Evolutionary conservation across 1,140 invertebrate genomes (phyloP).

Genomic region (Drosophila mayri): DNA sequence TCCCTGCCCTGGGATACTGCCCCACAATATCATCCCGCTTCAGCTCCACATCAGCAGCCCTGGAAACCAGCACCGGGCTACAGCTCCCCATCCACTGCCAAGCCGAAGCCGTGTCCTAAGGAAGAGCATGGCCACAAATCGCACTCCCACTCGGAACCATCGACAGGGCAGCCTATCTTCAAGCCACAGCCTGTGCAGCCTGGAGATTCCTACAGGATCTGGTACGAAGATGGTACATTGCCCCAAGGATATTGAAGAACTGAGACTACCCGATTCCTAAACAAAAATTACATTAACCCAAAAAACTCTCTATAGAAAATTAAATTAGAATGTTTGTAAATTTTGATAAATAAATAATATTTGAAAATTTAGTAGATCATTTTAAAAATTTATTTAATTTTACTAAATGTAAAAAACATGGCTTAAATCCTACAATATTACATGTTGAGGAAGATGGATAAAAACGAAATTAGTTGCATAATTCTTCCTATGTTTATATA

Average conservation of each 20-base stretch:
- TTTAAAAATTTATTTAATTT: neutral
- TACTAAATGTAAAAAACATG: too few species aligned
- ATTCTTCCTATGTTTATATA: too few species aligned
- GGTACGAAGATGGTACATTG: constrained; percentile 31
- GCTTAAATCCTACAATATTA: too few species aligned
- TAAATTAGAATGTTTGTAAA: neutral
- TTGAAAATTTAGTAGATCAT: neutral
- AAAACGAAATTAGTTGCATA: too few species aligned
- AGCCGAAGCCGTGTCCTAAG: constrained; percentile 14
- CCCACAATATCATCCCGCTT: constrained; percentile 23
- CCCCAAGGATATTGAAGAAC: constrained; percentile 32
- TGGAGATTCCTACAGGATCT: constrained; percentile 29
- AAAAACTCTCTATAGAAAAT: neutral
- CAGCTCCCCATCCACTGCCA: neutral
- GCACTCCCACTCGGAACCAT: neutral
- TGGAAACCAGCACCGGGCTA: constrained; percentile 5
- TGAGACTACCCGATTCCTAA: neutral
- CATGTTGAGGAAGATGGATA: too few species aligned
- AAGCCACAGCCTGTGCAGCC: constrained; percentile 9
- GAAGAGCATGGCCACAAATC: neutral
- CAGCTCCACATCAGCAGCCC: constrained; percentile 18
- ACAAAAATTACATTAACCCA: neutral
- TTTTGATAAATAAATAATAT: neutral
- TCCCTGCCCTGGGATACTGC: constrained; percentile 60
- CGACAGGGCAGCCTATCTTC: neutral